These are phyloP conservation scores for Athrips mouffetella DNA, from an alignment of 2,888 invertebrate species.

Conservation along the genomic window DNA sequence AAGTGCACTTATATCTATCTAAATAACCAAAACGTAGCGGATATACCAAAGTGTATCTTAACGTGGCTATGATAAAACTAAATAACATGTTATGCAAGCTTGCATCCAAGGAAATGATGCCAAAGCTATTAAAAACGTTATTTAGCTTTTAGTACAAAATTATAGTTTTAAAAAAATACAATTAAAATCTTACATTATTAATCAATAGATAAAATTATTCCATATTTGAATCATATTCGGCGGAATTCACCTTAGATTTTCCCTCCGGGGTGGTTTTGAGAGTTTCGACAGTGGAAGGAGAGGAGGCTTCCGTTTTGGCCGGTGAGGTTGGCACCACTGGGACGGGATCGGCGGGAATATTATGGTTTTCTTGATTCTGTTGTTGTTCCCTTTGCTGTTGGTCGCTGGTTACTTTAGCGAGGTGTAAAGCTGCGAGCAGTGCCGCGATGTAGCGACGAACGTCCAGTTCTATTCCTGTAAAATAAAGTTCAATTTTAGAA, in stretches of 20 bases:
- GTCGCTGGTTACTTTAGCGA: constrained; percentile 61
- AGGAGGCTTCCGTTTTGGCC: constrained; percentile 30
- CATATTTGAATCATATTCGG: constrained; percentile 28
- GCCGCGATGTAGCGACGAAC: constrained; percentile 66
- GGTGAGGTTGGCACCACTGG: constrained; percentile 30
- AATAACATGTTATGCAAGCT: background rate
- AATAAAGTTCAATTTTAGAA: too few relatives aligned
- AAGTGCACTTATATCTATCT: constrained; percentile 41
- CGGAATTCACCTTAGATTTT: constrained; percentile 43
- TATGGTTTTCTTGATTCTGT: constrained; percentile 29
- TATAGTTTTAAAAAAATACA: constrained; percentile 19
- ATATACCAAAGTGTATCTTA: constrained; percentile 50
- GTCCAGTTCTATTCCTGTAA: constrained; percentile 61
- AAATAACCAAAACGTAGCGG: constrained; percentile 48
- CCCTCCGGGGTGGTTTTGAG: constrained; percentile 62
- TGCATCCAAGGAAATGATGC: background rate
- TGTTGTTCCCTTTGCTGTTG: constrained; percentile 49
- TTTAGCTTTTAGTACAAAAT: constrained; percentile 10
- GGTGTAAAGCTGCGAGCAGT: constrained; percentile 62
- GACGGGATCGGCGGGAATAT: constrained; percentile 32
- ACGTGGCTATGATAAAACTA: constrained; percentile 37
- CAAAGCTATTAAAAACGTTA: constrained; percentile 3
- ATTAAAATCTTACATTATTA: constrained; percentile 19
- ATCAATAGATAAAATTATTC: constrained; percentile 27
- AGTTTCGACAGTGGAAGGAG: constrained; percentile 50